These are phyloP conservation scores for Delphinus delphis DNA, from an alignment of 2,113 vertebrate genomes.

Conservation along the genomic window DNA sequence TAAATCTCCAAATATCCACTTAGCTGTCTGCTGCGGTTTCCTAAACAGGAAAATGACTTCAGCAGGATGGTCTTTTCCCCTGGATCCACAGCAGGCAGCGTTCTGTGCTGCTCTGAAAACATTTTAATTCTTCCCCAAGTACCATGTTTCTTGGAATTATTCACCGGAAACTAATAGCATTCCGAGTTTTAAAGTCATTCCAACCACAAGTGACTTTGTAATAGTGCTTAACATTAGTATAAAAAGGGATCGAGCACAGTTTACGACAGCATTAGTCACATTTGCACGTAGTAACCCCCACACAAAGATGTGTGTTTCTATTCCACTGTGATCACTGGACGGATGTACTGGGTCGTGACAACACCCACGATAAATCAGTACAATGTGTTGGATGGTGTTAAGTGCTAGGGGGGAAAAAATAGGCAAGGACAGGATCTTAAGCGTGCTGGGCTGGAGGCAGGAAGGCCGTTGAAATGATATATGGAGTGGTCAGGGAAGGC, in stretches of 20 bases:
- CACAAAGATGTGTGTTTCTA: background rate
- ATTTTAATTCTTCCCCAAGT: constrained; percentile 58
- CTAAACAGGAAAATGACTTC: constrained; percentile 46
- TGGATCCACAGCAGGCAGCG: background rate
- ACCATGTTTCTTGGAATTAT: constrained; percentile 60
- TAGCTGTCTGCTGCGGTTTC: constrained; percentile 15
- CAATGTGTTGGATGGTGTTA: background rate
- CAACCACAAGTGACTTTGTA: constrained; percentile 48
- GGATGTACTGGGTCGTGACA: background rate
- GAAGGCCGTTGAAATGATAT: background rate
- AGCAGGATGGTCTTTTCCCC: background rate
- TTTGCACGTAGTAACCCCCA: fast-evolving
- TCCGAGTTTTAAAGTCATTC: constrained; percentile 47
- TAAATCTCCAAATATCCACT: constrained; percentile 55
- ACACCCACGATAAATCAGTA: background rate
- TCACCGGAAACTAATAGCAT: constrained; percentile 61
- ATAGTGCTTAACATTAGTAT: background rate
- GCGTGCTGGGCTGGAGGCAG: background rate
- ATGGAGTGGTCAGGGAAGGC: background rate
- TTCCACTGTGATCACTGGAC: background rate
- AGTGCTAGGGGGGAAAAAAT: fast-evolving
- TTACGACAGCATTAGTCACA: constrained; percentile 23
- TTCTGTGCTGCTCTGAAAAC: constrained; percentile 54
- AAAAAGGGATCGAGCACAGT: background rate
- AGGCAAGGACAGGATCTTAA: background rate